Percentiles rank a stretch among this genome's conserved stretches.
Conservation (phyloP, 2,797 vertebrate species). For the Mormyrus proboscirostris region DNA sequence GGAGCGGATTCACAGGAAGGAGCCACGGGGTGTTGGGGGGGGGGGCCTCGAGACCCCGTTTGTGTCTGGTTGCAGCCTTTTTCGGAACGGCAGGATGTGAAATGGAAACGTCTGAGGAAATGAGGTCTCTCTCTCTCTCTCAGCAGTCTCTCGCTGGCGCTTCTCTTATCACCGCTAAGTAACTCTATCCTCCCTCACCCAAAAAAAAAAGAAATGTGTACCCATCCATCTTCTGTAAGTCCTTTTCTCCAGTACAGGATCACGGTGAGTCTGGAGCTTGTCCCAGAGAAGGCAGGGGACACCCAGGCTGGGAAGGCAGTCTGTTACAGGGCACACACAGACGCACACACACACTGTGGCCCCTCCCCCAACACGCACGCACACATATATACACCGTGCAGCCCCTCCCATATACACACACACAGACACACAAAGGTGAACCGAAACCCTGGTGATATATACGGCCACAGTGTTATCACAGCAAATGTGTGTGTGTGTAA, state of each 20-base stretch:
- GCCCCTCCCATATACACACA: background rate
- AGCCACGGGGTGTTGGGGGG: background rate
- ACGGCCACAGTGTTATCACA: background rate
- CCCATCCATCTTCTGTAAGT: background rate
- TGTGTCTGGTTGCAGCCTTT: background rate
- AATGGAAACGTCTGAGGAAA: slow-evolving; percentile 1
- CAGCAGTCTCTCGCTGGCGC: background rate
- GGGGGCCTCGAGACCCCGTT: background rate
- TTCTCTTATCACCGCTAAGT: slow-evolving; percentile 2
- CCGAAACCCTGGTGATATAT: background rate
- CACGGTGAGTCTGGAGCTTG: background rate
- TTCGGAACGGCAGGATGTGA: background rate
- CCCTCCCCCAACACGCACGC: background rate
- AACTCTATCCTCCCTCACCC: background rate
- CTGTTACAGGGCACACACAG: background rate
- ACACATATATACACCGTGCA: background rate
- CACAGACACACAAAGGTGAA: background rate
- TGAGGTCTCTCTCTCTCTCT: background rate
- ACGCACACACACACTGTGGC: background rate
- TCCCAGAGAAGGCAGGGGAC: background rate
- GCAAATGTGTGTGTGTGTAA: background rate
- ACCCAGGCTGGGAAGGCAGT: background rate
- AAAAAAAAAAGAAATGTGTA: background rate
- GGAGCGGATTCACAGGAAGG: background rate
- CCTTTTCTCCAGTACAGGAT: background rate